These are phyloP conservation scores for Panulirus ornatus DNA, from an alignment of 1,140 invertebrate species.

Conservation along the genomic window DNA sequence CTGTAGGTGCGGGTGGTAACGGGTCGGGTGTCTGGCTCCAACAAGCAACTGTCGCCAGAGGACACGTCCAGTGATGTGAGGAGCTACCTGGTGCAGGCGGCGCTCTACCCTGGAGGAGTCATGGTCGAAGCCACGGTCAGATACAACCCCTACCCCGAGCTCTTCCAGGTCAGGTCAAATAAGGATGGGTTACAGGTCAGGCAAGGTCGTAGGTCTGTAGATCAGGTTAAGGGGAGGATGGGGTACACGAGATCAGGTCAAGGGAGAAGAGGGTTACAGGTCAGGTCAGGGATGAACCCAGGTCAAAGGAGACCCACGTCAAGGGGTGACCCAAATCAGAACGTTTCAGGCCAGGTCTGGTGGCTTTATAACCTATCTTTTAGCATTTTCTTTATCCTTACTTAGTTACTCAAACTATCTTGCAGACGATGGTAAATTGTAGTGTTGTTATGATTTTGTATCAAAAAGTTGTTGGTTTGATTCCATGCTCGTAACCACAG, in stretches of 20 bases:
- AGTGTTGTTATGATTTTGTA: too few relatives aligned
- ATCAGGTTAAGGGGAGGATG: background rate
- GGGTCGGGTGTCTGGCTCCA: constrained; percentile 28
- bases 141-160: constrained; percentile 35
- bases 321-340: too few relatives aligned
- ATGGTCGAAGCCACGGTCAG: constrained; percentile 53
- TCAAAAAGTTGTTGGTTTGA: too few relatives aligned
- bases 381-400: too few relatives aligned
- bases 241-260: background rate
- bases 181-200: too few relatives aligned
- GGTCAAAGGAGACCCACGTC: too few relatives aligned
- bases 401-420: too few relatives aligned
- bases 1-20: constrained; percentile 43
- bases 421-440: too few relatives aligned
- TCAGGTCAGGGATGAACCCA: too few relatives aligned
- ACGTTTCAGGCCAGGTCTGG: too few relatives aligned
- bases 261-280: background rate
- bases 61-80: constrained; percentile 48
- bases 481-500: too few relatives aligned
- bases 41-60: constrained; percentile 47
- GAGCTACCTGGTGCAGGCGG: constrained; percentile 55
- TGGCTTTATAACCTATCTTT: too few relatives aligned
- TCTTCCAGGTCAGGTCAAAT: constrained; percentile 35
- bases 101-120: constrained; percentile 34
- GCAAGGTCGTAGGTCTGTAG: background rate